These are phyloP conservation scores for Ylistrum balloti DNA, from an alignment of 1,140 invertebrate genomes.

Conservation along the genomic window DNA sequence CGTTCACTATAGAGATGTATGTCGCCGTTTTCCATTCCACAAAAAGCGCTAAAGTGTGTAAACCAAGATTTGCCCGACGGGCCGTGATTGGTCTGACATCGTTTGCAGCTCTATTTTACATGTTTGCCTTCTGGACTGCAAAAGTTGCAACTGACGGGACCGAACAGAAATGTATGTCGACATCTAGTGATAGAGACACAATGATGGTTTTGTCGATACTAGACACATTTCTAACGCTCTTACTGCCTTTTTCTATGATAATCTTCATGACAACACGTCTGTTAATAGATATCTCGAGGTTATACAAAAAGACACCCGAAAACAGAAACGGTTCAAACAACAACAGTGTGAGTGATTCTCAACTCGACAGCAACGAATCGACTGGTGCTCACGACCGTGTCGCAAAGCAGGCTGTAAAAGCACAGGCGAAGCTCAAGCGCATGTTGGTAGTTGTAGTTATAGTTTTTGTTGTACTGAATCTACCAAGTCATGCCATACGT, in stretches of 20 bases:
- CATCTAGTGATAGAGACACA: conserved; percentile 66
- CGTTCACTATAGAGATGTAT: conserved; percentile 81
- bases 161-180: conserved; percentile 58
- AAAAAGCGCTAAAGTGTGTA: conserved; percentile 74
- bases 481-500: conserved; percentile 85
- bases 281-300: conserved; percentile 73
- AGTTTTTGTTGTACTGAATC: conserved; percentile 90
- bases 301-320: conserved; percentile 54
- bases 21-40: conserved; percentile 78
- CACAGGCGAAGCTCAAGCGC: conserved; percentile 89
- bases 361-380: neutral
- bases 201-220: conserved; percentile 85
- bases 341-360: conserved; percentile 29
- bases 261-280: conserved; percentile 86
- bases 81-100: conserved; percentile 64
- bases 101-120: conserved; percentile 69
- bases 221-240: conserved; percentile 85
- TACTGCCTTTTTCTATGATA: conserved; percentile 84
- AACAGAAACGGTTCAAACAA: neutral
- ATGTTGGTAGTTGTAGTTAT: conserved; percentile 92
- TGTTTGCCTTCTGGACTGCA: conserved; percentile 71
- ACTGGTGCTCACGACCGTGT: neutral
- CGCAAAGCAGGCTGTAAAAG: conserved; percentile 74
- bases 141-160: conserved; percentile 54
- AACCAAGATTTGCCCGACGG: conserved; percentile 63